phyloP scores from a whole-genome alignment of 2,113 vertebrate species.

The Synchiropus splendidus region DNA sequence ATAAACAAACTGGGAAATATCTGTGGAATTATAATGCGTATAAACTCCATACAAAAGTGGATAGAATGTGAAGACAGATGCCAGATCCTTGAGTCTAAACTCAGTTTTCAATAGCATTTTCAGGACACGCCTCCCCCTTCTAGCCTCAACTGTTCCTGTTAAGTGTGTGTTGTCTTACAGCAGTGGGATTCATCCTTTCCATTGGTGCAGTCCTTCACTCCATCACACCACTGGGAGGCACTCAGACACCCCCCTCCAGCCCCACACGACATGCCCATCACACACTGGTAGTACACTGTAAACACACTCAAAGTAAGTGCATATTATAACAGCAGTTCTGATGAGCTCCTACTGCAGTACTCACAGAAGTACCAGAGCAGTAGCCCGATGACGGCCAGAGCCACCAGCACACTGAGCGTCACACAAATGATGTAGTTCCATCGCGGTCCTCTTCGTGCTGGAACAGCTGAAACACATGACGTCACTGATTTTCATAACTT shows the following conservation, averaged over 20 bases:
- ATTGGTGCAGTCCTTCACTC: constrained; percentile 35
- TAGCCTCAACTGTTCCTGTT: no score
- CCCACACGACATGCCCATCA: constrained; percentile 34
- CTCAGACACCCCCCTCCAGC: constrained; percentile 27
- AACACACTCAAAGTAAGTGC: constrained; percentile 5
- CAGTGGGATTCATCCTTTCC: constrained; percentile 57
- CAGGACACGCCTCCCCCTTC: no score
- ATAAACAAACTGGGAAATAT: no score
- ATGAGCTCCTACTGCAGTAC: neutral
- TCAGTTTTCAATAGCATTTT: no score
- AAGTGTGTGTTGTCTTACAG: constrained; percentile 37
- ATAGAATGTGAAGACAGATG: no score
- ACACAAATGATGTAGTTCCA: constrained; percentile 11
- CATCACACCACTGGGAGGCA: constrained; percentile 53
- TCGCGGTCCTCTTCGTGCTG: constrained; percentile 19
- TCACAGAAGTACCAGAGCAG: constrained; percentile 63
- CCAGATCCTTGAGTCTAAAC: no score
- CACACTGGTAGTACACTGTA: constrained; percentile 45
- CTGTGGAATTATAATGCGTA: no score
- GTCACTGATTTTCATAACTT: neutral
- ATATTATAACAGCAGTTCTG: no score
- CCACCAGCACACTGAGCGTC: constrained; percentile 4
- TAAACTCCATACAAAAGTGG: no score
- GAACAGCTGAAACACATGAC: constrained; percentile 1
- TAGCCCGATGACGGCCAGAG: constrained; percentile 13